Evolutionary conservation across 2,888 invertebrate species (phyloP).

Genomic region (Drosophila mimica): DNA sequence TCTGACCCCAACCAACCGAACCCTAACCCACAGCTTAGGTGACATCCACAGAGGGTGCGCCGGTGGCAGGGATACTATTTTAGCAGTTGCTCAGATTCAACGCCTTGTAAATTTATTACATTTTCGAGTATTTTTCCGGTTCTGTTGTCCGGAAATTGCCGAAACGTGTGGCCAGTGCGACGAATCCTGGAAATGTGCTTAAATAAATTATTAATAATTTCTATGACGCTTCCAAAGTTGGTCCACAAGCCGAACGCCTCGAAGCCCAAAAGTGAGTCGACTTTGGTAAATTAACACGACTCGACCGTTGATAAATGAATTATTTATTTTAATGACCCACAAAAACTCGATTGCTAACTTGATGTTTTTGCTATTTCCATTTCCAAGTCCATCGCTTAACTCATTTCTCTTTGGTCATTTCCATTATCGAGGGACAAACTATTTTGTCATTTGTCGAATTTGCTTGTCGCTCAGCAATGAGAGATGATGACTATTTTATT

Average conservation of each 20-base stretch:
- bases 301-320: constrained; percentile 61
- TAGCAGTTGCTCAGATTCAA: constrained; percentile 46
- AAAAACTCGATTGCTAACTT: constrained; percentile 39
- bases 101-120: constrained; percentile 74
- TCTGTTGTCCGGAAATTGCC: constrained; percentile 78
- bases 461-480: constrained; percentile 52
- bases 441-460: constrained; percentile 58
- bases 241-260: constrained; percentile 25
- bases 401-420: constrained; percentile 37
- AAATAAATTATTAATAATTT: constrained; percentile 81
- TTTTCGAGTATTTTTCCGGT: constrained; percentile 81
- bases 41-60: neutral
- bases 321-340: constrained; percentile 75
- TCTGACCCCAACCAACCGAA: constrained; percentile 31
- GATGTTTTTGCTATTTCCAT: constrained; percentile 7
- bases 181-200: constrained; percentile 71
- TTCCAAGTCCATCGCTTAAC: constrained; percentile 21
- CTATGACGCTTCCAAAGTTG: constrained; percentile 42
- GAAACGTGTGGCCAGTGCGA: constrained; percentile 75
- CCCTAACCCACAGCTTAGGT: constrained; percentile 9
- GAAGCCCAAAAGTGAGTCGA: constrained; percentile 17
- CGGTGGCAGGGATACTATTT: neutral
- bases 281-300: constrained; percentile 53
- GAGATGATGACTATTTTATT: constrained; percentile 25
- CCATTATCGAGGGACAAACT: constrained; percentile 53